Evolutionary conservation across 2,113 vertebrate genomes (phyloP).

Genomic region (Pandion haliaetus): DNA sequence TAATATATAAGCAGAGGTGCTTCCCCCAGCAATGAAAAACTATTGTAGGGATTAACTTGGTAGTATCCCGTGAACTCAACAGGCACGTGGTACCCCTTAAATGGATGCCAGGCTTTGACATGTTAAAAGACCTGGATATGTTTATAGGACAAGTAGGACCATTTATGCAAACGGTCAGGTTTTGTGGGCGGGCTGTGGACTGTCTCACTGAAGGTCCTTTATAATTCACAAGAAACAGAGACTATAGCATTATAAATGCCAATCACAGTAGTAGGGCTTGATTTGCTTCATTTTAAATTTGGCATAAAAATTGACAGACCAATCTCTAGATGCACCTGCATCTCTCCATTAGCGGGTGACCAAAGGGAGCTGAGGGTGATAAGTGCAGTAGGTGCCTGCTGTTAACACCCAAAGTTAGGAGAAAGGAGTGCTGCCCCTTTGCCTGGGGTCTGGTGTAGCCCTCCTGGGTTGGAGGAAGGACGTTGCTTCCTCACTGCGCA

Average conservation of each 20-base stretch:
- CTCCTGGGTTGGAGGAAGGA: neutral
- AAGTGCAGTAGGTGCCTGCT: neutral
- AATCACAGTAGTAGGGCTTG: accelerated
- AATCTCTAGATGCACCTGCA: neutral
- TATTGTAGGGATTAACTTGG: neutral
- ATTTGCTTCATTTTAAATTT: neutral
- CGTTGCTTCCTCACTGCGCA: neutral
- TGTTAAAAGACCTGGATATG: accelerated
- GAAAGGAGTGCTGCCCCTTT: neutral
- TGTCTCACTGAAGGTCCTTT: neutral
- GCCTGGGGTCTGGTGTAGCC: neutral
- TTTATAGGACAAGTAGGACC: neutral
- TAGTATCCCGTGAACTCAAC: neutral
- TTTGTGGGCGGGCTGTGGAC: neutral
- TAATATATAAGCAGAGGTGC: neutral
- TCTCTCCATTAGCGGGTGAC: accelerated
- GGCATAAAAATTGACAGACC: neutral
- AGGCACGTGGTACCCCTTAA: neutral
- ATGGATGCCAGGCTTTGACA: neutral
- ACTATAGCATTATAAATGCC: neutral
- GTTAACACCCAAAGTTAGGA: neutral
- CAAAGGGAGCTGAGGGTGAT: neutral
- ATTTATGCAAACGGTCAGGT: neutral
- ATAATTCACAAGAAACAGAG: neutral
- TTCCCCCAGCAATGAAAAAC: neutral